Evolutionary conservation across 2,888 invertebrate species (phyloP).

Genomic region (Epiperipatus broadwayi): DNA sequence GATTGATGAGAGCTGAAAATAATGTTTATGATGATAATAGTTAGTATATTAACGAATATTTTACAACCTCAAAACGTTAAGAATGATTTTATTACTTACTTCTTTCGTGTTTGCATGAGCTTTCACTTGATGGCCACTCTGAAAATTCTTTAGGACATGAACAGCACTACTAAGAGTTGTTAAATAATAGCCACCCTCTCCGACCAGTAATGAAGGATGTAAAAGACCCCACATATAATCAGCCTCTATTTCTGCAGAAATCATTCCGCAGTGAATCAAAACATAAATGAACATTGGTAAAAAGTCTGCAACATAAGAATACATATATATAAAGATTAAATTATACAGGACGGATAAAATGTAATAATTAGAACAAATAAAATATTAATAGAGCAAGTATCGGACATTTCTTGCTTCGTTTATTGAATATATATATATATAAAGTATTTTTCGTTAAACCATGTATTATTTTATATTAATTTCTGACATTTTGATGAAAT

Average conservation of each 20-base stretch:
- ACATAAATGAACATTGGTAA: slow-evolving; percentile 80
- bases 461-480: too few species aligned
- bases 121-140: slow-evolving; percentile 19
- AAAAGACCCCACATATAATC: slow-evolving; percentile 86
- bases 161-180: slow-evolving; percentile 84
- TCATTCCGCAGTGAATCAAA: slow-evolving; percentile 65
- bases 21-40: neutral
- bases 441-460: too few species aligned
- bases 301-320: slow-evolving; percentile 72
- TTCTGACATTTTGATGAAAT: too few species aligned
- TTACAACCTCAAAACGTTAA: neutral
- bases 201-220: slow-evolving; percentile 69
- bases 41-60: neutral
- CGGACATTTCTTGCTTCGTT: too few species aligned
- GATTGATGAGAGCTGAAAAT: too few species aligned
- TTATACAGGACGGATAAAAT: neutral
- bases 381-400: too few species aligned
- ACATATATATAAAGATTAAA: too few species aligned
- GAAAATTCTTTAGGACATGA: slow-evolving; percentile 55
- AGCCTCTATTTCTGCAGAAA: slow-evolving; percentile 81
- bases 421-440: too few species aligned
- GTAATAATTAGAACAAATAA: too few species aligned
- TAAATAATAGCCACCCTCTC: slow-evolving; percentile 84
- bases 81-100: too few species aligned
- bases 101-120: too few species aligned